A percentile compares a stretch with the other conserved stretches of the same genome.
Evolutionary conservation across 2,113 vertebrate species (phyloP).

Genomic region (Upupa epops): DNA sequence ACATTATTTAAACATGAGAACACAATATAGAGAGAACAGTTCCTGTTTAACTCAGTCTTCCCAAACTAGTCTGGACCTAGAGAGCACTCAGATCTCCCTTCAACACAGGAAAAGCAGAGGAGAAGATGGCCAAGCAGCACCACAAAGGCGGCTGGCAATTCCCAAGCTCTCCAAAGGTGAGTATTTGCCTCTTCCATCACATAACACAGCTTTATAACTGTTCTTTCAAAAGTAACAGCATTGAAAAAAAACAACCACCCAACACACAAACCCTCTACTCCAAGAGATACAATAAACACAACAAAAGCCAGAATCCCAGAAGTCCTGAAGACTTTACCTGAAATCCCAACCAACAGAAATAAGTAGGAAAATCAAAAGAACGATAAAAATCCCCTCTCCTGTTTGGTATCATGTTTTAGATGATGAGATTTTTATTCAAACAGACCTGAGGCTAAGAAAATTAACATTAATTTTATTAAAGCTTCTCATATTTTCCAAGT

Average conservation of each 20-base stretch:
- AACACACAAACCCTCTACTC: neutral
- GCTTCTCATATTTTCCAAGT: neutral
- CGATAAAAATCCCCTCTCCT: rapidly evolving
- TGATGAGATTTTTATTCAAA: neutral
- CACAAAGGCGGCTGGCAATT: neutral
- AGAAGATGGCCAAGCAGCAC: neutral
- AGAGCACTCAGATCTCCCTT: neutral
- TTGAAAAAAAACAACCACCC: neutral
- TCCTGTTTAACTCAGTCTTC: neutral
- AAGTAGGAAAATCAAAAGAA: neutral
- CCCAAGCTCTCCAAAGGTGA: neutral
- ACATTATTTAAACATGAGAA: neutral
- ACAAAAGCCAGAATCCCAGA: neutral
- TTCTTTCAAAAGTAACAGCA: neutral
- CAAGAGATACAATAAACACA: neutral
- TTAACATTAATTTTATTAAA: neutral
- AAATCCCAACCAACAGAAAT: neutral
- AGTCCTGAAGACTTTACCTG: neutral
- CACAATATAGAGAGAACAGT: neutral
- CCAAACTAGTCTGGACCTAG: neutral
- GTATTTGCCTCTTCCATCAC: neutral
- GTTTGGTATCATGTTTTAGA: neutral
- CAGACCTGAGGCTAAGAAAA: neutral
- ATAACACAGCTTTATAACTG: neutral
- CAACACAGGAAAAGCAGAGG: neutral